These are phyloP conservation scores for Actenoides lindsayi DNA, from an alignment of 2,113 vertebrate genomes.

Conservation along the genomic window DNA sequence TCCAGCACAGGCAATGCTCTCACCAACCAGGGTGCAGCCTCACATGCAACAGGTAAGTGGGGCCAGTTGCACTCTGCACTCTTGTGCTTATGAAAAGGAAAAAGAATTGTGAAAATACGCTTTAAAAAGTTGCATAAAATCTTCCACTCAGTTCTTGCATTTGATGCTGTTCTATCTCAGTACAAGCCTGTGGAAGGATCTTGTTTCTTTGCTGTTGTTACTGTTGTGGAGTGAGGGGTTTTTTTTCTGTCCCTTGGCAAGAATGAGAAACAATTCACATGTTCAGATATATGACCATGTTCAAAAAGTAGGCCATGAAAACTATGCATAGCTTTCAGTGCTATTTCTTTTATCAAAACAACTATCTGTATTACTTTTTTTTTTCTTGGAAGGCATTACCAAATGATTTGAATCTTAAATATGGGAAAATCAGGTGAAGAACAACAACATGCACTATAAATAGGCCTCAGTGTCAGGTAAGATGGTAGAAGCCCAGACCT, in stretches of 20 bases:
- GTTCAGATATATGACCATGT: neutral
- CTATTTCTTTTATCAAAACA: neutral
- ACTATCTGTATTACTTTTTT: neutral
- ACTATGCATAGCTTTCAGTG: neutral
- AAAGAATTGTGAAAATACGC: neutral
- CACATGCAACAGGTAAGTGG: rapidly evolving
- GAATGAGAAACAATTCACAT: neutral
- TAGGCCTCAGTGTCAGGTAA: neutral
- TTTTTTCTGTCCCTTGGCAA: neutral
- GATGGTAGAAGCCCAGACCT: neutral
- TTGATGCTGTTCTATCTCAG: neutral
- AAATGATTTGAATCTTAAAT: neutral
- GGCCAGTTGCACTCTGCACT: neutral
- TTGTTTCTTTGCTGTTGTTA: neutral
- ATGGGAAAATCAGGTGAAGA: neutral
- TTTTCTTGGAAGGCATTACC: neutral
- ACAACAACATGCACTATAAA: neutral
- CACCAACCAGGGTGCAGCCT: neutral
- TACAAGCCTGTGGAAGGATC: neutral
- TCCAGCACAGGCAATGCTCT: neutral
- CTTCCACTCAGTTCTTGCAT: neutral
- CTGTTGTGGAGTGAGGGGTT: neutral
- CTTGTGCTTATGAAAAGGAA: neutral
- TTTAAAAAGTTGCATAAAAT: neutral
- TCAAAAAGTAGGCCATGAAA: neutral